Percentiles rank a stretch among this genome's conserved stretches.
Conservation (phyloP, 2,797 vertebrate genomes). For the Fringilla coelebs region DNA sequence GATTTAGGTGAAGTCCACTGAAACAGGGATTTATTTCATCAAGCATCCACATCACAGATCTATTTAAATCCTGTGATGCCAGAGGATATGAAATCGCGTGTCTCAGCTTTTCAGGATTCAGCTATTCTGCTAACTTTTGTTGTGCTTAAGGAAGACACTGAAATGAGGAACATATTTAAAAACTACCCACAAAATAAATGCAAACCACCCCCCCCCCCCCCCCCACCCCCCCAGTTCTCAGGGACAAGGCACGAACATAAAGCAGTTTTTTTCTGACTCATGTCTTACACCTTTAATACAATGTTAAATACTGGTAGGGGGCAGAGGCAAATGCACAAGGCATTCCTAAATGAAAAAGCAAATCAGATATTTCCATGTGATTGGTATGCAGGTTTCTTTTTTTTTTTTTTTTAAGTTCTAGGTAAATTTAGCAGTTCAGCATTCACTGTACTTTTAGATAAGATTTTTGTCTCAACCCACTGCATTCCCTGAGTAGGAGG, state of each 20-base stretch:
- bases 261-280: not conserved
- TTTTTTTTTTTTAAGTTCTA: not conserved
- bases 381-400: not conserved
- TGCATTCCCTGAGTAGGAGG: not conserved
- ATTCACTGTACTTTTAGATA: not conserved
- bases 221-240: accelerated
- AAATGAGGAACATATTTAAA: not conserved
- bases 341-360: not conserved
- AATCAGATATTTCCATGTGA: not conserved
- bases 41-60: not conserved
- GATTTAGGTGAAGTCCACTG: not conserved
- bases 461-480: not conserved
- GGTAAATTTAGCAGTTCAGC: not conserved
- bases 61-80: not conserved
- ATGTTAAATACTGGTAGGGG: not conserved
- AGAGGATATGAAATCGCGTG: not conserved
- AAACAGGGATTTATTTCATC: not conserved
- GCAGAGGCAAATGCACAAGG: not conserved
- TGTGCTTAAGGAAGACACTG: not conserved
- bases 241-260: not conserved
- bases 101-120: not conserved
- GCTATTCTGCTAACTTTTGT: not conserved
- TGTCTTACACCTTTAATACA: not conserved
- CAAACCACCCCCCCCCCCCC: not conserved
- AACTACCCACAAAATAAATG: not conserved